Evolutionary conservation across 1,140 invertebrate species (phyloP), one percentile per base, ranked within the genome.

Genomic region (Anoplophora glabripennis): DNA sequence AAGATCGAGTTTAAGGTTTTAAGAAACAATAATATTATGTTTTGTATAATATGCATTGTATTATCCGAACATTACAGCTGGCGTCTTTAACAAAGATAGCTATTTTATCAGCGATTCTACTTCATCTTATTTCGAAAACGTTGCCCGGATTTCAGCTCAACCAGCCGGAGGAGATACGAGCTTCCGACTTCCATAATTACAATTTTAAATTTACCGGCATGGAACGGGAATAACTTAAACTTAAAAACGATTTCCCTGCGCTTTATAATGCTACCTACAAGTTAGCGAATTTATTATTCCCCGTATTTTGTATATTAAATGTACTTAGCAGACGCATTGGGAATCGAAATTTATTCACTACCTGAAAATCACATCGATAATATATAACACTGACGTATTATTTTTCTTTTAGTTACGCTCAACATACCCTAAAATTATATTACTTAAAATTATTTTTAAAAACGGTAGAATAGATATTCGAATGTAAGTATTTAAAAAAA

Each of bases 21-120:
- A 70, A 71, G 69, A 70, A 72, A 72, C 66, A 67, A 72, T 72
- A 72, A 72, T 72, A 72, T 72, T 72, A 68, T 72, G 71, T 67
- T 72, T 71, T 62, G 71, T 68, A 70, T 72, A 71, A 72, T 72
- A 70, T 72, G 64, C 67, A 66, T 60, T 67, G 61, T 64, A 72
- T 71, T 69, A 72, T 72, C 66, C 57, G 59, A 57, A 56, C 63
- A 70, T 69, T 67, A 69, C 61, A 67, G 42, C 49, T 54, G 38
- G 45, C 49, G 57, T 63, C 61, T 66, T 66, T 66, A 63, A 59
- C 47, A 53, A 63, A 59, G 55, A 67, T 56, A 64, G 62, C 53
- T 61, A 49, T 61, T 64, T 55, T 61, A 60, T 64, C 44, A 57
- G 35, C 42, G 51, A 51, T 54, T 54, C 17, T 34, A n/a, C 21